phyloP scores from a whole-genome alignment of 2,888 invertebrate genomes.

The Limenitis camilla region DNA sequence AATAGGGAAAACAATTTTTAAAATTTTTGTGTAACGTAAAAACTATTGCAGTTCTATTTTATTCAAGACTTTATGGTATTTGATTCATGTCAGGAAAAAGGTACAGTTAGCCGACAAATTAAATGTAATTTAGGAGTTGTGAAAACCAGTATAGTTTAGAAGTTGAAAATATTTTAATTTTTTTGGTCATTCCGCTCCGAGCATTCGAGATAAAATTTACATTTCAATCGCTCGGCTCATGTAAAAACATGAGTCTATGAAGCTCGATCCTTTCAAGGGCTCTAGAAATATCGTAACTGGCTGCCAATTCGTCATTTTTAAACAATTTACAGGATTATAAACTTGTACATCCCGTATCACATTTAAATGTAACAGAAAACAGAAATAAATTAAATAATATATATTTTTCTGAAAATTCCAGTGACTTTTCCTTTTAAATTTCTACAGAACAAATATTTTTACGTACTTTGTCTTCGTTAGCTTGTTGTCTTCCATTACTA shows the following conservation, averaged over 20 bases:
- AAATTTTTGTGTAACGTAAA: too few relatives aligned
- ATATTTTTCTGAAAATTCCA: conserved; percentile 31
- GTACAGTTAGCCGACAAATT: too few relatives aligned
- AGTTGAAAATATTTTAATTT: not conserved
- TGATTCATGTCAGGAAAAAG: too few relatives aligned
- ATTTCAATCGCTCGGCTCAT: conserved; percentile 28
- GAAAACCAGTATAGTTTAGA: not conserved
- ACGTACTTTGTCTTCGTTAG: conserved; percentile 25
- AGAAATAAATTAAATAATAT: not conserved
- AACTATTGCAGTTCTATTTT: too few relatives aligned
- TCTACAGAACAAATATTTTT: conserved; percentile 21
- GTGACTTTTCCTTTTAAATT: conserved; percentile 18
- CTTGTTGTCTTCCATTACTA: conserved; percentile 17
- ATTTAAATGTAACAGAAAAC: not conserved
- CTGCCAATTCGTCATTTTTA: not conserved
- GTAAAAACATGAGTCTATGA: conserved; percentile 27
- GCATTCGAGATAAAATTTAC: conserved; percentile 25
- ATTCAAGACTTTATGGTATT: too few relatives aligned
- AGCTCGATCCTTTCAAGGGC: conserved; percentile 1
- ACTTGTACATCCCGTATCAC: not conserved
- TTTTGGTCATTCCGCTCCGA: conserved; percentile 12
- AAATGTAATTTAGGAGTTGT: not conserved
- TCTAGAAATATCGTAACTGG: not conserved
- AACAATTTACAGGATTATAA: not conserved
- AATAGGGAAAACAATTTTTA: too few relatives aligned